Evolutionary conservation across 2,888 invertebrate genomes (phyloP).

Genomic region (Chalcis sispes): DNA sequence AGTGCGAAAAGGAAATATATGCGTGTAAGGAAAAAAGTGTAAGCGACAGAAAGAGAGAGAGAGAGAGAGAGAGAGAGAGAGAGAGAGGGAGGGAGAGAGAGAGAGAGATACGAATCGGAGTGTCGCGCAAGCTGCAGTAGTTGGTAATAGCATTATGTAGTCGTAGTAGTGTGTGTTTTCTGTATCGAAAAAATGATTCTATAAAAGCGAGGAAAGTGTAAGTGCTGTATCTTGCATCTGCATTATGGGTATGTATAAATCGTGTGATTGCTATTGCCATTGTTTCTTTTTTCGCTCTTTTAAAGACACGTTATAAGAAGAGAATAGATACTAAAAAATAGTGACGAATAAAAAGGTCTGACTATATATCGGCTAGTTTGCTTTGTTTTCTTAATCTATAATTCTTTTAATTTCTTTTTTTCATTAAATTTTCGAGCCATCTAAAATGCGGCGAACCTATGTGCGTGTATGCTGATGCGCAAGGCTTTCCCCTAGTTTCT

Average conservation of each 20-base stretch:
- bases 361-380: neutral
- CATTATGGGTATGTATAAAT: neutral
- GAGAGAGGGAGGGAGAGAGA: neutral
- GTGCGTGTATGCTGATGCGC: no score
- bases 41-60: constrained; percentile 1
- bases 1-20: neutral
- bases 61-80: neutral
- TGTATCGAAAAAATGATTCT: no score
- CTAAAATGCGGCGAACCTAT: no score
- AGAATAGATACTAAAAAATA: neutral
- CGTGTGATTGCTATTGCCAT: neutral
- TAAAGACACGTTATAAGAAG: neutral
- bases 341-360: neutral
- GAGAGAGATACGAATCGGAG: neutral
- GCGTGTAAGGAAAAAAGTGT: neutral
- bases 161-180: no score
- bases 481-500: no score
- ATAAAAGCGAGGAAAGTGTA: no score
- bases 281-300: neutral
- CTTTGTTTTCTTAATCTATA: neutral
- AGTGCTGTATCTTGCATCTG: neutral
- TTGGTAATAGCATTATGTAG: no score
- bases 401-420: neutral
- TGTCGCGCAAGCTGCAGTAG: neutral
- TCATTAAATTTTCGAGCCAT: no score